Conservation (phyloP, 2,888 invertebrate genomes). For the Steinernema carpocapsae region DNA sequence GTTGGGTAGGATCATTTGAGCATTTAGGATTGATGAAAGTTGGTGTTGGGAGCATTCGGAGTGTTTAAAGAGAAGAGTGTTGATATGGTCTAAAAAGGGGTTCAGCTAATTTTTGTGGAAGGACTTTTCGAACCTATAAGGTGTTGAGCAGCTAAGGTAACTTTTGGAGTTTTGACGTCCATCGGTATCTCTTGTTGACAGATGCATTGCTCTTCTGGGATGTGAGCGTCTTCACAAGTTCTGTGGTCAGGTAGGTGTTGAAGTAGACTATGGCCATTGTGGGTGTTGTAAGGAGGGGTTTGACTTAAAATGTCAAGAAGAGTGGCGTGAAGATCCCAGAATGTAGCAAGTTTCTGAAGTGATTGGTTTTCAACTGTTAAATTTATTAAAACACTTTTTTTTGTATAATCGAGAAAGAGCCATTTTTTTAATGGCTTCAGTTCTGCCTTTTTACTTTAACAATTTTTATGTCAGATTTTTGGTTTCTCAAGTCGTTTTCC, state of each 20-base stretch:
- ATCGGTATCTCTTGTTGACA: conserved; percentile 56
- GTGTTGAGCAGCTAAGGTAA: background rate
- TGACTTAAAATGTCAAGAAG: conserved; percentile 52
- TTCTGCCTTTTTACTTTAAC: conserved; percentile 31
- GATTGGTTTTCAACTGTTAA: too few relatives aligned
- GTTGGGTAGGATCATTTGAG: conserved; percentile 46
- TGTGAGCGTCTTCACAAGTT: conserved; percentile 55
- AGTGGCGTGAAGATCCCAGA: conserved; percentile 63
- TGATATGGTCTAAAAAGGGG: conserved; percentile 45
- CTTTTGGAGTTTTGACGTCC: too few relatives aligned
- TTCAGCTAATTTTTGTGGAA: too few relatives aligned
- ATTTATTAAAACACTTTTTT: background rate
- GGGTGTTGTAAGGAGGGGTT: conserved; percentile 31
- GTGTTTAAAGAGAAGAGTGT: conserved; percentile 45
- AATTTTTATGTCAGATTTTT: background rate
- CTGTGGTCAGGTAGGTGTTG: conserved; percentile 49
- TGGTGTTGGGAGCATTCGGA: conserved; percentile 49
- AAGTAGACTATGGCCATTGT: conserved; percentile 50
- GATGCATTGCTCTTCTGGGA: conserved; percentile 66
- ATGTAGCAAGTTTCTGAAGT: conserved; percentile 53
- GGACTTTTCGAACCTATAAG: too few relatives aligned
- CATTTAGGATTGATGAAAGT: conserved; percentile 46
- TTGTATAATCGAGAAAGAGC: background rate
- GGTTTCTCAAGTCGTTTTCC: background rate
- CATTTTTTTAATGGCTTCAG: too few relatives aligned